Conservation (phyloP, 1,140 invertebrate genomes). For the Aphelenchoides fujianensis region DNA sequence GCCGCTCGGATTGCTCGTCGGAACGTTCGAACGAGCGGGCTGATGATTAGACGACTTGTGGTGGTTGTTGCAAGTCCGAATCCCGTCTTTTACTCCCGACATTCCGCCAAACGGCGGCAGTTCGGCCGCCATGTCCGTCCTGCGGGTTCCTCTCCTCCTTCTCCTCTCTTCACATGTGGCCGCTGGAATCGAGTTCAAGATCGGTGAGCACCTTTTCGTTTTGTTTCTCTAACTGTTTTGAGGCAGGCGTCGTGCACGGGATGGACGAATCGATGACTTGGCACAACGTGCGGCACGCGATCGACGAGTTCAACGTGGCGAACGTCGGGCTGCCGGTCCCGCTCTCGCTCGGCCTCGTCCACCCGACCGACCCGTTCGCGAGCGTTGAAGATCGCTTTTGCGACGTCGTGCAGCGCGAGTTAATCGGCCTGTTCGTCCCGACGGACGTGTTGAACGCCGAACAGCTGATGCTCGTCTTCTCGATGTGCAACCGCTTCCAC, state of each 20-base stretch:
- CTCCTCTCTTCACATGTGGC: no score
- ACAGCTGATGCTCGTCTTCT: conserved; percentile 30
- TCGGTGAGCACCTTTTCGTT: no score
- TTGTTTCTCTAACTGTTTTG: no score
- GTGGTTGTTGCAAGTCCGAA: no score
- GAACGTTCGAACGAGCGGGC: no score
- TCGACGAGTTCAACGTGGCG: conserved; percentile 50
- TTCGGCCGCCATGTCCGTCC: no score
- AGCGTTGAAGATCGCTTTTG: conserved; percentile 53
- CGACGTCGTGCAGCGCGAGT: conserved; percentile 52
- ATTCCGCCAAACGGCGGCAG: no score
- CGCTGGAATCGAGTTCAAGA: conserved; percentile 3
- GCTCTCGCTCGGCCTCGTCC: conserved; percentile 34
- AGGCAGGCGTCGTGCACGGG: conserved; percentile 33
- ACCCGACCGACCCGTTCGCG: conserved; percentile 28
- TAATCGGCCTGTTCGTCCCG: conserved; percentile 50
- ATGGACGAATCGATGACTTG: conserved; percentile 36
- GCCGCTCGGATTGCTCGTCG: no score
- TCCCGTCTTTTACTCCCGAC: no score
- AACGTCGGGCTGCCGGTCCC: conserved; percentile 32
- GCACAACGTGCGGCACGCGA: conserved; percentile 49
- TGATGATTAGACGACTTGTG: no score
- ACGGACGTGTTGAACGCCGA: conserved; percentile 30
- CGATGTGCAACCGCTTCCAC: conserved; percentile 58
- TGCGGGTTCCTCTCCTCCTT: no score